Percentiles rank a stretch among this genome's conserved stretches.
phyloP scores from a whole-genome alignment of 2,888 invertebrate species.

The Macrosiphum euphorbiae region DNA sequence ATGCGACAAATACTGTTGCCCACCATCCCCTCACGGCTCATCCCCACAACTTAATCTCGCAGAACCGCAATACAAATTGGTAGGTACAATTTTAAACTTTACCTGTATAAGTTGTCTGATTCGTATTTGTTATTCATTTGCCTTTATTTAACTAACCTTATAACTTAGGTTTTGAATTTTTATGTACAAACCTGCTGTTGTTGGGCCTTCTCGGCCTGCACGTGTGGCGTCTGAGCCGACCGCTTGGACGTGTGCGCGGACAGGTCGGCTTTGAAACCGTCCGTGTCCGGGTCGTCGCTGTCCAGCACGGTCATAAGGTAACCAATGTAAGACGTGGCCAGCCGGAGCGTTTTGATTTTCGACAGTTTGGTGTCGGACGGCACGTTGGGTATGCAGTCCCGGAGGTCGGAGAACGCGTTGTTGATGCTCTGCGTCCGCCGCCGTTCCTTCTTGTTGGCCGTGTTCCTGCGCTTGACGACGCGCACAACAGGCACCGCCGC shows the following conservation, averaged over 20 bases:
- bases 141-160: no score
- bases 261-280: slow-evolving; percentile 86
- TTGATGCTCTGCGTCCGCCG: slow-evolving; percentile 94
- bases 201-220: background rate
- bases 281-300: slow-evolving; percentile 79
- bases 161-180: no score
- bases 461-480: slow-evolving; percentile 84
- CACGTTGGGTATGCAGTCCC: slow-evolving; percentile 96
- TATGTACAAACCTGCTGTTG: slow-evolving; percentile 6
- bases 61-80: background rate
- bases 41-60: background rate
- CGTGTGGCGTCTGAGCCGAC: background rate
- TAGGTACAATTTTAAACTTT: background rate
- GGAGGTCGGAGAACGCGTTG: slow-evolving; percentile 90
- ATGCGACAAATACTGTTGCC: background rate
- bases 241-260: slow-evolving; percentile 64
- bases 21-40: no score
- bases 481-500: slow-evolving; percentile 70
- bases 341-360: slow-evolving; percentile 92
- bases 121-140: no score
- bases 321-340: slow-evolving; percentile 93
- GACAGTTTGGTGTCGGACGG: slow-evolving; percentile 91
- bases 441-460: slow-evolving; percentile 95
- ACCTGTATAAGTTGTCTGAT: no score
- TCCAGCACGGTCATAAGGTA: slow-evolving; percentile 92